Conservation (phyloP, 2,113 vertebrate species). For the Orcinus orca region DNA sequence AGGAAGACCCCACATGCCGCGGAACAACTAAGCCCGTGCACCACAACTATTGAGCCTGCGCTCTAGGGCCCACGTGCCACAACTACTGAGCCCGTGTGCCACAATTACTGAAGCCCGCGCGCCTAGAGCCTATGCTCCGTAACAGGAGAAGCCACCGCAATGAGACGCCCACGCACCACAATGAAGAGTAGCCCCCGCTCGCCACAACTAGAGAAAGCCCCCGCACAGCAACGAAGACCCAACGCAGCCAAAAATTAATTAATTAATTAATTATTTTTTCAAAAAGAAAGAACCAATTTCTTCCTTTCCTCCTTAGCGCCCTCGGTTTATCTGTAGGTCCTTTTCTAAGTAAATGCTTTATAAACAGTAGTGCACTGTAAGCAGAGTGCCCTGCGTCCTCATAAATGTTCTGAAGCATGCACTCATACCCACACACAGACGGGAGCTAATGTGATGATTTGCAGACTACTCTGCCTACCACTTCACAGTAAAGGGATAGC, state of each 20-base stretch:
- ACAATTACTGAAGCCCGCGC: rapidly evolving
- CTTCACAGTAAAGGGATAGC: neutral
- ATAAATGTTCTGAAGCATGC: neutral
- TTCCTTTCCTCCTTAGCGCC: neutral
- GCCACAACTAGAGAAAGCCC: no score
- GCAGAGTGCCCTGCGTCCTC: neutral
- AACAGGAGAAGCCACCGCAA: no score
- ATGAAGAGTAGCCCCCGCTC: no score
- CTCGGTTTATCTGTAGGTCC: neutral
- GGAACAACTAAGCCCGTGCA: no score
- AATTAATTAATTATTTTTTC: rapidly evolving
- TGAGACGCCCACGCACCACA: no score
- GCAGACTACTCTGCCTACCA: neutral
- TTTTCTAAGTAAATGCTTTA: neutral
- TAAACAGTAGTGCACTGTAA: neutral
- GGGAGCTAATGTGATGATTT: neutral
- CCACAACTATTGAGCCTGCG: no score
- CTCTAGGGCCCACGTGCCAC: no score
- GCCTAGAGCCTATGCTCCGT: rapidly evolving
- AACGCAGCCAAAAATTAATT: no score
- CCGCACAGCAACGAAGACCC: no score
- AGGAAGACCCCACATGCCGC: no score
- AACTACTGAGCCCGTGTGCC: no score
- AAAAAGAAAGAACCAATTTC: neutral
- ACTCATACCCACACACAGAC: neutral